A percentile compares a stretch with the other conserved stretches of the same genome.
phyloP scores from a whole-genome alignment of 2,888 invertebrate species.

The Pterobdella sp. region DNA sequence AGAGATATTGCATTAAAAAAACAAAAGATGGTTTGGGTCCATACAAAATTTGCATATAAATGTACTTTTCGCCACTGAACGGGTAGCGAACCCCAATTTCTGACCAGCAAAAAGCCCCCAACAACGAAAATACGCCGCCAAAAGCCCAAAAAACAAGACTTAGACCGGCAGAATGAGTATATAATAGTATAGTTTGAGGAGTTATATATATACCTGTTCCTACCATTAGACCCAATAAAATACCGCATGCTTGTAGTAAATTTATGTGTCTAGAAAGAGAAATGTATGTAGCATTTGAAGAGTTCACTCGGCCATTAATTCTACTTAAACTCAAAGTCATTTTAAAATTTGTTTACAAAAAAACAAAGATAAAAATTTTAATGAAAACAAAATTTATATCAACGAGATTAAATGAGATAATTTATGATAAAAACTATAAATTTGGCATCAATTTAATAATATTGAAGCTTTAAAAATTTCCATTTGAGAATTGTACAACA shows the following conservation, averaged over 20 bases:
- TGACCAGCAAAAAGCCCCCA: not conserved
- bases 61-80: not conserved
- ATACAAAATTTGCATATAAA: not conserved
- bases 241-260: not conserved
- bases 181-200: not conserved
- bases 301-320: too few species aligned
- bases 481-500: too few species aligned
- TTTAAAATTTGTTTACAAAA: too few species aligned
- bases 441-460: too few species aligned
- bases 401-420: not conserved
- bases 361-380: not conserved
- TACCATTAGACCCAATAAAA: not conserved
- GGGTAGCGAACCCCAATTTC: not conserved
- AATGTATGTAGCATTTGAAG: too few species aligned
- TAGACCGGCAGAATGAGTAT: not conserved
- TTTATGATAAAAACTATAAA: too few species aligned
- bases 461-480: too few species aligned
- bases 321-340: too few species aligned
- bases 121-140: not conserved
- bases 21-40: not conserved
- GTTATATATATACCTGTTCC: not conserved
- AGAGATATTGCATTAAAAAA: not conserved
- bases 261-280: not conserved
- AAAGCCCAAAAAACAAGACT: not conserved
- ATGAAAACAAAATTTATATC: not conserved